These are phyloP conservation scores for Myrmophylax atrothorax DNA, from an alignment of 2,113 vertebrate genomes.

Conservation along the genomic window DNA sequence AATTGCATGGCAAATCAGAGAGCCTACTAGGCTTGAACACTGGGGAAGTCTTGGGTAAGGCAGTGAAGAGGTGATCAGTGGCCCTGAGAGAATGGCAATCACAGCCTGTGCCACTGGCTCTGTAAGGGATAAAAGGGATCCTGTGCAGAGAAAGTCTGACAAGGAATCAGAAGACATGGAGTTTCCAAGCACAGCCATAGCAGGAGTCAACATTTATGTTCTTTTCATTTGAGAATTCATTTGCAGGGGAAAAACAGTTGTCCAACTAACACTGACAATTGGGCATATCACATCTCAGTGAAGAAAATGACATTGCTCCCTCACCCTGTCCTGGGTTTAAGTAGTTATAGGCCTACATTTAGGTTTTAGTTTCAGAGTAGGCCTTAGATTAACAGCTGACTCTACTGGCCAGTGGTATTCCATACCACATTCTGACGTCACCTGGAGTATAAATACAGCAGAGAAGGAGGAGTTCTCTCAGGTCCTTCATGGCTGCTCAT, in stretches of 20 bases:
- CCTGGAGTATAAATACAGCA: too few relatives aligned
- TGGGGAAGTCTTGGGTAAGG: background rate
- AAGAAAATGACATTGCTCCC: background rate
- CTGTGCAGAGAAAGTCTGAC: background rate
- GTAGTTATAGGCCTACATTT: too few relatives aligned
- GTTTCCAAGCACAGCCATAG: background rate
- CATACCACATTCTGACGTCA: too few relatives aligned
- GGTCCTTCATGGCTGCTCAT: too few relatives aligned
- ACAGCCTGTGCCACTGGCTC: background rate
- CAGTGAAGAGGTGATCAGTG: background rate
- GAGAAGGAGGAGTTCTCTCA: too few relatives aligned
- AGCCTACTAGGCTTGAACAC: background rate
- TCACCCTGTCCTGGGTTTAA: background rate
- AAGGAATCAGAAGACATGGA: background rate
- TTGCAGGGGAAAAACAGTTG: background rate
- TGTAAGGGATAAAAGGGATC: background rate
- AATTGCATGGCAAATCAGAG: background rate
- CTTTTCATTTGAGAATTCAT: background rate
- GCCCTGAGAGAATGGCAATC: background rate
- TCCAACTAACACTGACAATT: fast-evolving
- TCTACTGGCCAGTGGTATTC: too few relatives aligned
- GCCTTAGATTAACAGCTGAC: too few relatives aligned
- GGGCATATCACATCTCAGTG: background rate
- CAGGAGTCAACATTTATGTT: background rate
- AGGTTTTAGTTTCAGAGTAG: too few relatives aligned